Base-by-base conservation (phyloP, 35 echinoderm and acorn worm species). In the Lytechinus pictus region DNA sequence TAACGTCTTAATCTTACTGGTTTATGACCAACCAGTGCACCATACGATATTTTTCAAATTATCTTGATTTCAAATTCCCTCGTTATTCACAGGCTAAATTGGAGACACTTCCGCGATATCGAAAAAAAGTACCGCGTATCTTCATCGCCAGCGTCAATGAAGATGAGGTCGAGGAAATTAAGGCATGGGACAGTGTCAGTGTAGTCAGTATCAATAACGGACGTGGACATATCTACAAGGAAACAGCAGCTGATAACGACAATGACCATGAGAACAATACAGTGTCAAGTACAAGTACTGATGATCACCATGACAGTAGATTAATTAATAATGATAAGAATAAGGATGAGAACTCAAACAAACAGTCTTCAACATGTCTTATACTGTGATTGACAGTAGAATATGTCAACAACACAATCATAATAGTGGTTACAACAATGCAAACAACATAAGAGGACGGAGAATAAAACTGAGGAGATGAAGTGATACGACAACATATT, bases 101-200 rank as follows among this genome's bases (percentile, higher is more conserved):
- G 21, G 55, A 93, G 52, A 9, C 3, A 1, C 54, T 53, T 27
- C 92, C 92, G 9, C 92, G 92, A 57, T 93, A 55, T 93, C 52
- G 54, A 16, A 93, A 93, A 54, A 93, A 93, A 28, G 92, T 93
- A 9, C 92, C 92, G 16, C 52, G 54, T 12, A 93, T 93, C 54
- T 93, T 93, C 92, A 93, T 93, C 52, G 92, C 92, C 53, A 93
- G 29, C 53, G 92, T 93, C 13, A 93, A 93, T 54, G 92, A 93
- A 27, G 92, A 93, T 14, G 92, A 93, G 92, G 54, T 93, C 27
- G 92, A 93, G 13, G 92, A 93, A 10, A 93, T 93, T 54, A 93
- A 93, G 54, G 52, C 92, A 4, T 93, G 92, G 92, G 54, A 93
- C 92, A 28, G 54, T 54, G 92, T 33, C 28, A 93, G 92, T 19